A percentile compares a stretch with the other conserved stretches of the same genome.
These are phyloP conservation scores for Nasalis larvatus DNA, from an alignment of 2,113 vertebrate genomes.

Conservation along the genomic window DNA sequence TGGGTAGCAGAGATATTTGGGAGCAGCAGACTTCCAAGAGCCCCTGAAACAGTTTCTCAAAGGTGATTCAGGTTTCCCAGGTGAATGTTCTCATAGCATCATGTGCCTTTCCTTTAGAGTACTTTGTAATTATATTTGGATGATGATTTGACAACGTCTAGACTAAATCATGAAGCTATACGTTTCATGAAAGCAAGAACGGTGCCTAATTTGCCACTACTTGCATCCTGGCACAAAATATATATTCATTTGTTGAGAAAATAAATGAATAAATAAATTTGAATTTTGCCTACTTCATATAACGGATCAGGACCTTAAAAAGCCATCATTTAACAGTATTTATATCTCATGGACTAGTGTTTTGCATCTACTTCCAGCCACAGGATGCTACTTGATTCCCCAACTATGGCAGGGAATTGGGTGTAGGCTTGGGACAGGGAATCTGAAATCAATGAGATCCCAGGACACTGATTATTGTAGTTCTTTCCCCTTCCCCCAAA, in stretches of 20 bases:
- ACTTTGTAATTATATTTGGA: conserved; percentile 4
- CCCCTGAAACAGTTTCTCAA: conserved; percentile 21
- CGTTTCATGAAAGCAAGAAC: background rate
- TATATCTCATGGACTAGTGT: background rate
- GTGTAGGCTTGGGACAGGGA: background rate
- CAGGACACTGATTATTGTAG: background rate
- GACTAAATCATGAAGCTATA: background rate
- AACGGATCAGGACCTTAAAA: background rate
- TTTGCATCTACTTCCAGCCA: background rate
- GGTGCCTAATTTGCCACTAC: background rate
- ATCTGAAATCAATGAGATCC: conserved; percentile 1
- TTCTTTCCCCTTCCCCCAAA: background rate
- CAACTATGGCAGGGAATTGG: background rate
- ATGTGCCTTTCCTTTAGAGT: background rate
- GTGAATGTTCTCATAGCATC: background rate
- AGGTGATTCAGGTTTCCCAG: background rate
- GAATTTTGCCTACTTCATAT: conserved; percentile 7
- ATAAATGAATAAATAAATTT: conserved; percentile 27
- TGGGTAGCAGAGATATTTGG: background rate
- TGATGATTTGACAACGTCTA: conserved; percentile 36
- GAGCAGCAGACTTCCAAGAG: background rate
- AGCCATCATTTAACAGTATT: background rate
- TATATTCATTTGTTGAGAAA: conserved; percentile 23
- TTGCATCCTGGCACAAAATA: background rate
- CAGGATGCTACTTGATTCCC: background rate